Percentiles rank a stretch among this genome's conserved stretches.
phyloP scores from a whole-genome alignment of 2,888 invertebrate genomes.

The Mythimna lalbum region DNA sequence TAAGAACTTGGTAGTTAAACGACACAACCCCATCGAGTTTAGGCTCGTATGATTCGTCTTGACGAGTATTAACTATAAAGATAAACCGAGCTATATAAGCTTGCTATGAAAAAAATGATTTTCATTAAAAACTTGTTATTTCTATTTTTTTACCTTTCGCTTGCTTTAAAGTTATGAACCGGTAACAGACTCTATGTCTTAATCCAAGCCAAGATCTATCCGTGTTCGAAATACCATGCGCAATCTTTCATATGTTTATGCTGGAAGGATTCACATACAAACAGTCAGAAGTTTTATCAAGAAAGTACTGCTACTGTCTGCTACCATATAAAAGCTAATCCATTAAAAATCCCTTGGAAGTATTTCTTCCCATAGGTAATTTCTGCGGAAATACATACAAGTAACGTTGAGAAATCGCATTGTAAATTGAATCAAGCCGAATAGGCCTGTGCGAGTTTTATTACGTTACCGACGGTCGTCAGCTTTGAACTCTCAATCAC shows the following conservation, averaged over 20 bases:
- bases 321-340: background rate
- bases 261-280: background rate
- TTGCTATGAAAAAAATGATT: no score
- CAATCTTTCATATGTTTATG: background rate
- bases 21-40: no score
- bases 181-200: no score
- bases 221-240: background rate
- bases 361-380: conserved; percentile 6
- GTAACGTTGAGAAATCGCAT: conserved; percentile 42
- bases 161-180: no score
- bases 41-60: no score
- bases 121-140: no score
- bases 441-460: conserved; percentile 29
- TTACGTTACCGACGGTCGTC: conserved; percentile 42
- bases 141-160: no score
- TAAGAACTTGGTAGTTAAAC: no score
- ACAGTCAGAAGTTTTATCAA: no score
- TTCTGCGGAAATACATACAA: conserved; percentile 6
- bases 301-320: no score
- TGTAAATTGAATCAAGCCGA: conserved; percentile 48
- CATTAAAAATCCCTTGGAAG: background rate
- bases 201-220: background rate
- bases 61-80: no score
- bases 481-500: conserved; percentile 49
- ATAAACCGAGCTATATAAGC: no score